Base-by-base conservation (phyloP, 2,888 invertebrate genomes). In the Cacoxenus indagator region DNA sequence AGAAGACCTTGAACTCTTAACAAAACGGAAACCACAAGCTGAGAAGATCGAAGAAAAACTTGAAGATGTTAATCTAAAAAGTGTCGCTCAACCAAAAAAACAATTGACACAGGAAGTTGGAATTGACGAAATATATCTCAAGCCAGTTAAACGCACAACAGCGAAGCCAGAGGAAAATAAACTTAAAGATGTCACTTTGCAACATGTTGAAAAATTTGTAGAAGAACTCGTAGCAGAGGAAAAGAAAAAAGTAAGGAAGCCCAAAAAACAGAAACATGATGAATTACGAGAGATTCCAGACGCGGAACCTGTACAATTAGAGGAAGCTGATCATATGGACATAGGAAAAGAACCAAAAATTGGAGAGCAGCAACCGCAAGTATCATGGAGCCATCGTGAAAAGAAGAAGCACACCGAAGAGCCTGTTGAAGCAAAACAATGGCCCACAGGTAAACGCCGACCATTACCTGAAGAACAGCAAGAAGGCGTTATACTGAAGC, bases 71-170 rank as follows among this genome's bases (percentile, higher is more conserved):
- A 76, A 79, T 3, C 72, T 86, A 3, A 85, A 86, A 57, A 77
- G 77, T 3, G 72, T 83, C 5, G 73, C 67, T 5, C 72, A 76
- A 22, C 78, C 79, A 26, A 79, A 77, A 37, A 85, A 84, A 69
- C 88, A 88, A 22, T 80, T 86, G 11, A 85, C 86, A 65, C 87
- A 89, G 78, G 86, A 86, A 57, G 77, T 87, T 29, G 75, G 74
- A 19, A 85, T 86, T 65, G 90, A 91, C 83, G 88, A 90, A 70
- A 87, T 90, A 0, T 82, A 85, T 26, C 84, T 91, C 0, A 91
- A 91, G 70, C 90, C 91, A 0, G 81, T 85, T 9, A 84, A 76
- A 61, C 80, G 84, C 1, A 68, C 66, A 43, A 74, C 78, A 54
- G 70, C 69, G 2, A 84, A 84, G 57, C 82, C 85, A 2, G 82